Base-by-base conservation (phyloP, 2,113 vertebrate genomes). In the Eolophus roseicapilla region DNA sequence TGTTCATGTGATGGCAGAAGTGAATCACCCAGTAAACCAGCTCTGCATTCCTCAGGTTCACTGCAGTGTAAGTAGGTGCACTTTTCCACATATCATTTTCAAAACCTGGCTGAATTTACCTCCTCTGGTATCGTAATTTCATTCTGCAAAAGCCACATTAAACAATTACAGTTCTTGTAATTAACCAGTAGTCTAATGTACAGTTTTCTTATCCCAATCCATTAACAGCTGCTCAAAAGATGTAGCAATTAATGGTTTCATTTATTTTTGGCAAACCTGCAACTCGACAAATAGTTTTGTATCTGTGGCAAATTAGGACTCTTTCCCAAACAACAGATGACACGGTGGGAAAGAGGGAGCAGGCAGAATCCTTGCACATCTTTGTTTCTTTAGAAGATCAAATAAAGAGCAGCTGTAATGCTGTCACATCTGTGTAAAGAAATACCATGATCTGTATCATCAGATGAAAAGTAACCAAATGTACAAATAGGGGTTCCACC, bases 141-240 rank as follows among this genome's bases (percentile, higher is more conserved):
- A 96, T 82, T 94, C 65, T 7, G 2, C 94, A 97, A 97, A 98
- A 97, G 95, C 86, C 81, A 95, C 75, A 94, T 95, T 94, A 96
- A 93, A 93, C 93, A 95, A 96, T 97, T 93, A 95, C 19, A 94
- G 93, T 92, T 89, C 77, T 83, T 90, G 91, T 96, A 97, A 98
- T 97, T 98, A 97, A 94, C 90, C 69, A 93, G 93, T 77, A 96
- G 95, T 88, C 91, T 98, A 97, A 98, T 97, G 94, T 97, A 97
- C 92, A 96, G 93, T 97, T 97, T 97, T 94, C 88, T 93, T 95
- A 97, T 82, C 86, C 97, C 96, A 96, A 91, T 97, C 97, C 97
- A 98, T 98, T 98, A 98, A 97, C 98, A 98, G 98, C 97, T 98
- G 98, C 97, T 98, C 97, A 97, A 97, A 97, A 98, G 98, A 97